Evolutionary conservation across 2,888 invertebrate species (phyloP), one percentile per base, ranked within the genome.

Genomic region (Lasius fuliginosus): DNA sequence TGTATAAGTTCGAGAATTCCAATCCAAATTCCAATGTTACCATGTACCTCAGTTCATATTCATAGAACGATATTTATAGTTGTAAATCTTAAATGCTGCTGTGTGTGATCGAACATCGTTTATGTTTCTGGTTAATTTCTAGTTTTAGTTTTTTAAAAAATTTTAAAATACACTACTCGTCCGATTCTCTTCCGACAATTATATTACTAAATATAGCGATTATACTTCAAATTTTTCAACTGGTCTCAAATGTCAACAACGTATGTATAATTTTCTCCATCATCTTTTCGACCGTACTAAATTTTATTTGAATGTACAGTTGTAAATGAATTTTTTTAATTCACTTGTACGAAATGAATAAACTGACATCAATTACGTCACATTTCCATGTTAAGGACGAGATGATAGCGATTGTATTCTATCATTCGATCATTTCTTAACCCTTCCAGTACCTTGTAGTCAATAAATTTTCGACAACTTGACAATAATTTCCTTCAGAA

Each of bases 31-130:
- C 3, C 85, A 91, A 91, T 86, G 90, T 92, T 91, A 92, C 91
- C 91, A 88, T 88, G 86, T 91, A 92, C 90, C 91, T 91, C 90
- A 89, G 79, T 90, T 89, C 82, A 74, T 67, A 85, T 85, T 89
- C 79, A 77, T 64, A 85, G 85, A 85, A 65, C 46, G 27, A 87
- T 89, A 86, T 89, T 86, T 87, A 85, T 86, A 85, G 33, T 68
- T 73, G 60, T 73, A 84, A 83, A 84, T 85, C 81, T 81, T 79
- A 86, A 85, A 73, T 85, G 81, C 75, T 60, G 76, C 77, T 68
- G 76, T 89, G 76, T 89, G 89, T 27, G 60, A 82, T 75, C 33
- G 30, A 71, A 71, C 56, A 56, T 68, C 9, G 8, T 76, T 73
- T 23, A 69, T 82, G 53, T 69, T 65, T 85, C 79, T 36, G 56